Evolutionary conservation across 2,888 invertebrate genomes (phyloP).

Genomic region (Phania funesta): DNA sequence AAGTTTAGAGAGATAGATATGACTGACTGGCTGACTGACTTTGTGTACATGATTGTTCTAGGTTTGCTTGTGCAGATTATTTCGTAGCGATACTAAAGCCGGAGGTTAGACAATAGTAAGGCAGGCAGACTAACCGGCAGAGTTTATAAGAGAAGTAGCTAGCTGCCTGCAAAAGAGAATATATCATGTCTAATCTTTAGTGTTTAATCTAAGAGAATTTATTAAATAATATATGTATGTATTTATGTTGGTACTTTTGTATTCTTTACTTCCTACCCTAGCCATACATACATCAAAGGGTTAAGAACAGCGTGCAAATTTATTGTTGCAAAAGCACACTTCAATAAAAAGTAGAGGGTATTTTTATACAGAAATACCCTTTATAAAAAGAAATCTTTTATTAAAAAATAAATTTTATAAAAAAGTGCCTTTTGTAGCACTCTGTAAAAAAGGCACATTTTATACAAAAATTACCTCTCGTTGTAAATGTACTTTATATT

Average conservation of each 20-base stretch:
- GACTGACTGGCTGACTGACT: not conserved
- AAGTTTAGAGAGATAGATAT: conserved; percentile 7
- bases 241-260: not conserved
- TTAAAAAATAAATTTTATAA: too few relatives aligned
- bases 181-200: conserved; percentile 41
- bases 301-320: not conserved
- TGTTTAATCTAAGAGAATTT: conserved; percentile 23
- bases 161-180: not conserved
- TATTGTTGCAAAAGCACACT: not conserved
- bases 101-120: conserved; percentile 12
- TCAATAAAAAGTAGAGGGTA: too few relatives aligned
- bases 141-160: not conserved
- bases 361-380: too few relatives aligned
- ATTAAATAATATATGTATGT: conserved; percentile 2
- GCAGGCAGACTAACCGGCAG: not conserved
- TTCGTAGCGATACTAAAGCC: conserved; percentile 50
- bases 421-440: too few relatives aligned
- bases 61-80: conserved; percentile 50
- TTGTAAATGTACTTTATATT: too few relatives aligned
- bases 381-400: too few relatives aligned
- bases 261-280: not conserved
- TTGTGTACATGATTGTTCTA: conserved; percentile 4
- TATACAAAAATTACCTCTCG: too few relatives aligned
- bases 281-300: too few relatives aligned
- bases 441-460: too few relatives aligned